These are phyloP conservation scores for Alethe diademata DNA, from an alignment of 2,113 vertebrate species.

Conservation along the genomic window DNA sequence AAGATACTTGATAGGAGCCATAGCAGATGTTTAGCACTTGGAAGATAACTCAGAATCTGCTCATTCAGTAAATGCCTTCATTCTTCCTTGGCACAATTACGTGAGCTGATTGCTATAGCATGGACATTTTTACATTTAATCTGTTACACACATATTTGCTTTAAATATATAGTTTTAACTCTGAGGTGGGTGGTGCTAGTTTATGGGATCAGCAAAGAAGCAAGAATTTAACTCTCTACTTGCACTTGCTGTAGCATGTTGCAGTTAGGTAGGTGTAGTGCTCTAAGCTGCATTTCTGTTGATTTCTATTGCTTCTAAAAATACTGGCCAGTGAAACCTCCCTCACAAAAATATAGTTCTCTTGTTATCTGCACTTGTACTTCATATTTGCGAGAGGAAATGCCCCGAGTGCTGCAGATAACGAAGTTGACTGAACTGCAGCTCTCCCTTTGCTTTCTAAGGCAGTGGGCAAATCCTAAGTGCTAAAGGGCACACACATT, in stretches of 20 bases:
- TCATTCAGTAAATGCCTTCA: slow-evolving; percentile 70
- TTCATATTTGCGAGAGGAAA: background rate
- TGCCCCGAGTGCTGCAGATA: background rate
- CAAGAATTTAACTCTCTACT: slow-evolving; percentile 45
- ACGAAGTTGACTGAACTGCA: background rate
- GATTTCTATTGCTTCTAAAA: slow-evolving; percentile 12
- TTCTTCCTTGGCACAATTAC: slow-evolving; percentile 40
- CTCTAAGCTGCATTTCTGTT: background rate
- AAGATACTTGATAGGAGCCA: slow-evolving; percentile 68
- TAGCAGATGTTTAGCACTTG: slow-evolving; percentile 63
- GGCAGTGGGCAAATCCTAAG: background rate
- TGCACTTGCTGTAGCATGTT: background rate
- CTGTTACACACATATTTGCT: slow-evolving; percentile 8
- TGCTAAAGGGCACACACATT: background rate
- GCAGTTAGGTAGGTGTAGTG: background rate
- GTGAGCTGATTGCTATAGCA: background rate
- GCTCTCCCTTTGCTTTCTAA: slow-evolving; percentile 23
- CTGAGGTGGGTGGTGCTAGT: slow-evolving; percentile 16
- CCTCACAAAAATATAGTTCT: background rate
- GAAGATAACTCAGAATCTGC: slow-evolving; percentile 66
- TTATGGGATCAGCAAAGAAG: slow-evolving; percentile 26
- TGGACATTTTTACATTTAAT: slow-evolving; percentile 12
- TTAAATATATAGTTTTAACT: slow-evolving; percentile 46
- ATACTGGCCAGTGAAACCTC: background rate
- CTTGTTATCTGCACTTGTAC: background rate